These are phyloP conservation scores for Eugnorisma glareosa DNA, from an alignment of 2,888 invertebrate species.

Conservation along the genomic window DNA sequence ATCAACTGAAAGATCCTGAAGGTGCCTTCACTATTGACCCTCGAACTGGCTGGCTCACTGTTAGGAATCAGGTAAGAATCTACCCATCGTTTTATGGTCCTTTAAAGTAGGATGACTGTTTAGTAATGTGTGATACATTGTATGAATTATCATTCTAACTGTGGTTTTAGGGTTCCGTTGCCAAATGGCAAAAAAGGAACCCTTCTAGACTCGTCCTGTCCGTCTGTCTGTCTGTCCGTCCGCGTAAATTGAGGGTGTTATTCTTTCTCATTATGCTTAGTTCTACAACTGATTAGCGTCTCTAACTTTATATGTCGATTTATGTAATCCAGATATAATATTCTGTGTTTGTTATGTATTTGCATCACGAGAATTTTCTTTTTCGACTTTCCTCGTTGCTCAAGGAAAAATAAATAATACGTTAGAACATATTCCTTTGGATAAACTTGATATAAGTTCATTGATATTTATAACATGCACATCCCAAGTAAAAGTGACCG, in stretches of 20 bases:
- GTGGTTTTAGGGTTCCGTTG: background rate
- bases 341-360: background rate
- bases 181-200: background rate
- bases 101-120: background rate
- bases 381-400: background rate
- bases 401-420: background rate
- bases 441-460: background rate
- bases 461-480: background rate
- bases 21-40: constrained; percentile 95
- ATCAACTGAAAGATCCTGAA: constrained; percentile 93
- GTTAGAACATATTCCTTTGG: background rate
- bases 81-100: background rate
- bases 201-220: too few relatives aligned
- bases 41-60: constrained; percentile 96
- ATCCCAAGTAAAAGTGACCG: background rate
- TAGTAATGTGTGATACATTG: background rate
- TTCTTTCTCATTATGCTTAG: background rate
- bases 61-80: constrained; percentile 91
- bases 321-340: background rate
- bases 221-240: too few relatives aligned
- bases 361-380: background rate
- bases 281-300: background rate
- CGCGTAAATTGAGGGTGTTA: background rate
- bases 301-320: background rate
- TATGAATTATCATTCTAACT: background rate